Conservation (phyloP, 2,113 vertebrate genomes). For the Tragelaphus imberbis region DNA sequence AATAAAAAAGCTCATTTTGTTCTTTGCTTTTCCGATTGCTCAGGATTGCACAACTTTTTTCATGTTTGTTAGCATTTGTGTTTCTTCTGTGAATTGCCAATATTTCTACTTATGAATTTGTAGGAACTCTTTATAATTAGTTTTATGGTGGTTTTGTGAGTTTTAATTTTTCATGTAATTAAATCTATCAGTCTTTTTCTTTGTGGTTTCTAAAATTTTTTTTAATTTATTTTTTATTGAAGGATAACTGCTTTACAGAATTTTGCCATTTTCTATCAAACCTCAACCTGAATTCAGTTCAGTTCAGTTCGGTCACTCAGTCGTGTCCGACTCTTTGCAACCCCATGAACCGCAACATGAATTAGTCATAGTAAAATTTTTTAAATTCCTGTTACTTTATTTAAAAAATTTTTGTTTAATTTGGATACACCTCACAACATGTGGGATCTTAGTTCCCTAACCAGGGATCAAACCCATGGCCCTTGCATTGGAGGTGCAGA, state of each 20-base stretch:
- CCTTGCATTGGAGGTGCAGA: not conserved
- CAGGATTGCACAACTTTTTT: not conserved
- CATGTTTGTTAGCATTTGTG: not conserved
- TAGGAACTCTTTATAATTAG: not conserved
- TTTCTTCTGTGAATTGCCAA: not conserved
- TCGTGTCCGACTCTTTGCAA: accelerated
- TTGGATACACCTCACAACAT: not conserved
- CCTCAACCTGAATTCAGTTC: not conserved
- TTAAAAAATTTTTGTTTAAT: not conserved
- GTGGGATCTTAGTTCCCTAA: not conserved
- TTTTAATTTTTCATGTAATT: not conserved
- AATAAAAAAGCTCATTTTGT: not conserved
- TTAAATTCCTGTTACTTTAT: not conserved
- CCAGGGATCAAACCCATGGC: not conserved
- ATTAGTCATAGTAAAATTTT: not conserved
- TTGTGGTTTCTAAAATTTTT: not conserved
- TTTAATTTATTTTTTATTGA: not conserved
- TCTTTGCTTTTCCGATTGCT: not conserved
- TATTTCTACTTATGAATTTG: not conserved
- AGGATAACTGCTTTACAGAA: not conserved
- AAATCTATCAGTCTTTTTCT: not conserved
- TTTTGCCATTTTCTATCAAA: not conserved
- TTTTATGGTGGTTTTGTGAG: not conserved
- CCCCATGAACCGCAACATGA: not conserved
- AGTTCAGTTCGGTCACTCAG: not conserved